Percentiles rank a stretch among this genome's conserved stretches.
Conservation (phyloP, 2,797 vertebrate genomes). For the Crocodylus rhombifer region DNA sequence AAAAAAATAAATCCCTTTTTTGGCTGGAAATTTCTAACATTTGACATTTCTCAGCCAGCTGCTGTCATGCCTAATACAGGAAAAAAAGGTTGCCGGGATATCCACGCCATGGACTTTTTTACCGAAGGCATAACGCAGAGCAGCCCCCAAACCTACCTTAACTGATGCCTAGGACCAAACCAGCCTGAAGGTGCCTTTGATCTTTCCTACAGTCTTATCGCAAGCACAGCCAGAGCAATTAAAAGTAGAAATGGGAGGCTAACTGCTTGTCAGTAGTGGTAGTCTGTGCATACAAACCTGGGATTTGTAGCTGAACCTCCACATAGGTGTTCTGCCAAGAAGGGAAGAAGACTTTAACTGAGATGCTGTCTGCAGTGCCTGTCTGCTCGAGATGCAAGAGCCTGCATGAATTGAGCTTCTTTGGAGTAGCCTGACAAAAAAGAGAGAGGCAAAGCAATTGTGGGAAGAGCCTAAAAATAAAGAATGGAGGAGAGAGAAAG, state of each 20-base stretch:
- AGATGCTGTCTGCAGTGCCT: background rate
- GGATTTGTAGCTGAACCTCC: background rate
- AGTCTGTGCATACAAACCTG: background rate
- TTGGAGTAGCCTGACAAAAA: background rate
- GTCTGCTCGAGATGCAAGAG: background rate
- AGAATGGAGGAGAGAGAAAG: background rate
- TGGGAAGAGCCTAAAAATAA: background rate
- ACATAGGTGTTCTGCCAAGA: background rate
- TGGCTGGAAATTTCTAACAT: background rate
- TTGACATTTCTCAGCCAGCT: background rate
- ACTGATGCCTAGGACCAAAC: background rate
- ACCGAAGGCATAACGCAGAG: background rate
- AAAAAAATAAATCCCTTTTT: background rate
- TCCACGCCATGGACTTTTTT: background rate
- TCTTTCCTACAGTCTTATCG: background rate
- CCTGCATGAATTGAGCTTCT: background rate
- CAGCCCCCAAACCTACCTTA: background rate
- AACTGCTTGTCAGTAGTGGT: background rate
- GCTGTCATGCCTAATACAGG: background rate
- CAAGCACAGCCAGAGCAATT: background rate
- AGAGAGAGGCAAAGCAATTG: background rate
- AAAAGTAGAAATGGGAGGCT: background rate
- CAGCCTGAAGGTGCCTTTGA: background rate
- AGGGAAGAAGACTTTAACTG: background rate
- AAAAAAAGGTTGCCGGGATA: background rate